Conservation (phyloP, 1,140 invertebrate genomes). For the Tetragonula clypearis region DNA sequence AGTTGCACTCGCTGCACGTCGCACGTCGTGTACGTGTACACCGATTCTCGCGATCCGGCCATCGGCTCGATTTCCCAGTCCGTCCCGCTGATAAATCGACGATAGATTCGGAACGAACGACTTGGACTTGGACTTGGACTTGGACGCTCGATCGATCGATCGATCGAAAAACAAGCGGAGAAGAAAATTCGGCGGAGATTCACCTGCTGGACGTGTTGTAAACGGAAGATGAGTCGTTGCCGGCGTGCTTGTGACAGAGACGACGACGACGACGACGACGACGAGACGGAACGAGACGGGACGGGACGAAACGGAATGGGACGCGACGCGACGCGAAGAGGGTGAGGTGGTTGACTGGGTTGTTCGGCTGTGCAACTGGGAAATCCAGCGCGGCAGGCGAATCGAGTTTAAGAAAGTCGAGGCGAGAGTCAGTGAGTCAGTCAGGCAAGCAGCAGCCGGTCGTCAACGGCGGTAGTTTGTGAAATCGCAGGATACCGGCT, state of each 20-base stretch:
- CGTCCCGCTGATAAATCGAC: too few relatives aligned
- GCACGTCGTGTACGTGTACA: constrained; percentile 22
- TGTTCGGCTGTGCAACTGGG: neutral
- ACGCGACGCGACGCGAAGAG: too few relatives aligned
- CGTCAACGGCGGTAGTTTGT: constrained; percentile 64
- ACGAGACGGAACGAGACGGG: too few relatives aligned
- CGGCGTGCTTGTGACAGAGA: neutral
- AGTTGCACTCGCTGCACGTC: constrained; percentile 46
- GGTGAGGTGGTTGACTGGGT: neutral
- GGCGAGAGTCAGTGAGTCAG: constrained; percentile 37
- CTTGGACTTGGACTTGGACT: too few relatives aligned
- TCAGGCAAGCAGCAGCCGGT: constrained; percentile 43
- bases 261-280: neutral
- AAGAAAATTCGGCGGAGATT: neutral
- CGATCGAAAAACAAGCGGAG: too few relatives aligned
- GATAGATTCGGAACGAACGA: too few relatives aligned
- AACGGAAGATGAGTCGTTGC: neutral
- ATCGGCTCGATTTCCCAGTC: too few relatives aligned
- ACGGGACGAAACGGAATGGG: too few relatives aligned
- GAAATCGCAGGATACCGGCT: constrained; percentile 70
- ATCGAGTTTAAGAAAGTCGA: constrained; percentile 64
- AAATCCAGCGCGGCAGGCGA: constrained; percentile 31
- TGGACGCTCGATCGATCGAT: too few relatives aligned
- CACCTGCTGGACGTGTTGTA: neutral
- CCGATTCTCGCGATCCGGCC: too few relatives aligned